Conservation (phyloP, 2,113 vertebrate genomes). For the Oryzias javanicus region DNA sequence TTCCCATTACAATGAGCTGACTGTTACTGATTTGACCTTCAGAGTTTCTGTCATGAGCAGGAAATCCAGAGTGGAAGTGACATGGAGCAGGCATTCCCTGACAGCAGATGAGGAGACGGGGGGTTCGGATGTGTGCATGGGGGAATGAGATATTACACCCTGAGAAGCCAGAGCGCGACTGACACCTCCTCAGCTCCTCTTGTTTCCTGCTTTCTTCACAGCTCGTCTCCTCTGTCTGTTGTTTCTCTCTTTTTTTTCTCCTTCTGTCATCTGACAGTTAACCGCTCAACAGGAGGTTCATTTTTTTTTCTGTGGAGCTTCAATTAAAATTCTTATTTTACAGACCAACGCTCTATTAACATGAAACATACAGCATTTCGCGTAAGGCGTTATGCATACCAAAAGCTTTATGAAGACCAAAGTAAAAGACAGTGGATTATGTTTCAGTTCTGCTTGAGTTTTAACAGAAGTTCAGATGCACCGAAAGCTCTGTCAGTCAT, state of each 20-base stretch:
- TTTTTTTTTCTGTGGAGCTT: constrained; percentile 9
- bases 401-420: constrained; percentile 13
- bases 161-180: constrained; percentile 47
- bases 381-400: constrained; percentile 17
- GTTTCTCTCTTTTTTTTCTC: constrained; percentile 33
- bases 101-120: constrained; percentile 63
- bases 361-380: constrained; percentile 23
- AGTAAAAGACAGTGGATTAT: constrained; percentile 18
- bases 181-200: constrained; percentile 58
- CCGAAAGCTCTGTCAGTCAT: constrained; percentile 6
- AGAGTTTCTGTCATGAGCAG: constrained; percentile 44
- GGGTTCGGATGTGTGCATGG: constrained; percentile 55
- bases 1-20: constrained; percentile 51
- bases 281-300: constrained; percentile 35
- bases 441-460: neutral
- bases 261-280: constrained; percentile 55
- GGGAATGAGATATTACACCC: constrained; percentile 65
- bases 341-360: constrained; percentile 12
- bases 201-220: constrained; percentile 55
- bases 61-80: constrained; percentile 58
- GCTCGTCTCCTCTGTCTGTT: constrained; percentile 41
- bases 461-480: constrained; percentile 5
- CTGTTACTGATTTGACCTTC: constrained; percentile 63
- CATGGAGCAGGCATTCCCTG: constrained; percentile 55
- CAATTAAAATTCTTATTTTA: constrained; percentile 25